Conservation (phyloP, 2,113 vertebrate species). For the Spilogale gracilis region DNA sequence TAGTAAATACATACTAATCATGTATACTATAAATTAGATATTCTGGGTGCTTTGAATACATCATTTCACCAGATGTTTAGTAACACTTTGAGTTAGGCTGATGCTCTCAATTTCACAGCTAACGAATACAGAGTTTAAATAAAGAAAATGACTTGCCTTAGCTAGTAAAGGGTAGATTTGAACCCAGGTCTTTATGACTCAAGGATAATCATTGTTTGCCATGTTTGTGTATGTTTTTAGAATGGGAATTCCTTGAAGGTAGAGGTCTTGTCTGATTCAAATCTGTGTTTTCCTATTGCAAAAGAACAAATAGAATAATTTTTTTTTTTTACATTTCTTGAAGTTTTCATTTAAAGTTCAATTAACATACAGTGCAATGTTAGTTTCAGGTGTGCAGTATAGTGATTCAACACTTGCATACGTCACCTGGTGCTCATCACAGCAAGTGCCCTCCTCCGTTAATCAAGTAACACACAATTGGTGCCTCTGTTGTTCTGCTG, state of each 20-base stretch:
- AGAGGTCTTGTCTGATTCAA: neutral
- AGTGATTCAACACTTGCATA: neutral
- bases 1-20: neutral
- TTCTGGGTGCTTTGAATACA: slow-evolving; percentile 10
- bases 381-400: neutral
- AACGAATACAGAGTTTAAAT: slow-evolving; percentile 59
- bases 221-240: neutral
- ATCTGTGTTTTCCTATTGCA: slow-evolving; percentile 48
- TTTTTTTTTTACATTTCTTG: neutral
- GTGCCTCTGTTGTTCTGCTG: neutral
- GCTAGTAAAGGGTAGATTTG: slow-evolving; percentile 25
- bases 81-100: slow-evolving; percentile 22
- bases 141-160: slow-evolving; percentile 42
- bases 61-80: neutral
- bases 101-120: slow-evolving; percentile 32
- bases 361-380: neutral
- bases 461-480: neutral
- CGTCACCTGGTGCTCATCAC: neutral
- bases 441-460: neutral
- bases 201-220: neutral
- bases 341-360: neutral
- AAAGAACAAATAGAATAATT: neutral
- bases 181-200: slow-evolving; percentile 30
- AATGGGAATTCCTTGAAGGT: slow-evolving; percentile 17
- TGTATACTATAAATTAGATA: neutral